Conservation (phyloP, 2,888 invertebrate species). For the Pterostichus niger region DNA sequence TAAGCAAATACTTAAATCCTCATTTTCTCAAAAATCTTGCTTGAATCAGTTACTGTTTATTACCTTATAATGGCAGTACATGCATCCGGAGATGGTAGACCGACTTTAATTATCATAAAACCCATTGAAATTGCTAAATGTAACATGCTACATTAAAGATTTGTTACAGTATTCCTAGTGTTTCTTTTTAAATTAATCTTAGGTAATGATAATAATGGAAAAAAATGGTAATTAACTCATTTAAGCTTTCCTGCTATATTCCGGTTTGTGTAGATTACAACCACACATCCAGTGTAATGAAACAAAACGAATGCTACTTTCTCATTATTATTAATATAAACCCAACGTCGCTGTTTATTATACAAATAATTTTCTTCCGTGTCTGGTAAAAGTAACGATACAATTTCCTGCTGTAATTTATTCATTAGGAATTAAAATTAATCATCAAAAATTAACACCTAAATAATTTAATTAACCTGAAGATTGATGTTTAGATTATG, state of each 20-base stretch:
- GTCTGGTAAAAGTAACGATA: not conserved
- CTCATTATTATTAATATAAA: conserved; percentile 6
- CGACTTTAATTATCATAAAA: no score
- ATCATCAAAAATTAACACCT: not conserved
- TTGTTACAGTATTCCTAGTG: not conserved
- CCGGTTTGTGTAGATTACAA: not conserved
- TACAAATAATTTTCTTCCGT: not conserved
- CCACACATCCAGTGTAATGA: not conserved
- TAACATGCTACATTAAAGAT: no score
- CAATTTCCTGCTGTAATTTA: not conserved
- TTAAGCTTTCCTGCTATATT: not conserved
- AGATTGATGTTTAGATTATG: not conserved
- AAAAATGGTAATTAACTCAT: conserved; percentile 9
- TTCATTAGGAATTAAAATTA: not conserved
- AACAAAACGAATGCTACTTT: not conserved
- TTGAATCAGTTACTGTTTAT: no score
- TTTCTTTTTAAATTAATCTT: not conserved
- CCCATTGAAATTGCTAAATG: no score
- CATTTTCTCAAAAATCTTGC: no score
- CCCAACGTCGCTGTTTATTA: not conserved
- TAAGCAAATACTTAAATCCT: no score
- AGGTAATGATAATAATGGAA: not conserved
- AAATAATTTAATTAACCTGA: conserved; percentile 1
- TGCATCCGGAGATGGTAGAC: no score
- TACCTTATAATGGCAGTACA: no score